Evolutionary conservation across 2,888 invertebrate genomes (phyloP).

Genomic region (Scaptomyza tumidula): DNA sequence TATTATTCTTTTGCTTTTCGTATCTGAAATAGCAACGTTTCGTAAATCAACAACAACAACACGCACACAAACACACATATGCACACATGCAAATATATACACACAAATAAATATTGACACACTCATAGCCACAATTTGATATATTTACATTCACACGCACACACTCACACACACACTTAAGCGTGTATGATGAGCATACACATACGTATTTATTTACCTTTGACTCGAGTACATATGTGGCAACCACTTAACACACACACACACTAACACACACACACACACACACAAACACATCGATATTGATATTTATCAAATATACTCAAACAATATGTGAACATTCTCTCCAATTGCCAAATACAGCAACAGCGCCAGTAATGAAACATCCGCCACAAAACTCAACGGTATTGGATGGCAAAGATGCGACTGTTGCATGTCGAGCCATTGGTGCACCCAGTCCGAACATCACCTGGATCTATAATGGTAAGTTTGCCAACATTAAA

Average conservation of each 20-base stretch:
- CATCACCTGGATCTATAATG: constrained; percentile 95
- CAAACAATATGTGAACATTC: constrained; percentile 24
- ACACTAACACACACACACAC: constrained; percentile 4
- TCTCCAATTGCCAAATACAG: constrained; percentile 84
- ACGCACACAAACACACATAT: constrained; percentile 6
- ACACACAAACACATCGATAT: constrained; percentile 5
- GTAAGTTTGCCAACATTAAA: constrained; percentile 86
- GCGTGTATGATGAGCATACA: constrained; percentile 8
- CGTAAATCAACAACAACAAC: constrained; percentile 10
- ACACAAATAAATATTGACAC: constrained; percentile 17
- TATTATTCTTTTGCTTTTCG: constrained; percentile 12
- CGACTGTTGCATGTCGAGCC: constrained; percentile 93
- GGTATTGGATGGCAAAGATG: constrained; percentile 96
- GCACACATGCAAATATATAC: constrained; percentile 2
- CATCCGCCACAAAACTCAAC: constrained; percentile 93
- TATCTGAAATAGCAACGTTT: constrained; percentile 4
- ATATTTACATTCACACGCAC: not conserved
- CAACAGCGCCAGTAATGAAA: constrained; percentile 94
- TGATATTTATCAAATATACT: constrained; percentile 19
- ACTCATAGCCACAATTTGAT: constrained; percentile 4
- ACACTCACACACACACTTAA: not conserved
- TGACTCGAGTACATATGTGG: constrained; percentile 17
- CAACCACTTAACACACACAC: constrained; percentile 5
- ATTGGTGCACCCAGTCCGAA: constrained; percentile 96
- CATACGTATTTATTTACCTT: constrained; percentile 30